phyloP scores from a whole-genome alignment of 2,113 vertebrate species.

The Lophotis ruficrista region DNA sequence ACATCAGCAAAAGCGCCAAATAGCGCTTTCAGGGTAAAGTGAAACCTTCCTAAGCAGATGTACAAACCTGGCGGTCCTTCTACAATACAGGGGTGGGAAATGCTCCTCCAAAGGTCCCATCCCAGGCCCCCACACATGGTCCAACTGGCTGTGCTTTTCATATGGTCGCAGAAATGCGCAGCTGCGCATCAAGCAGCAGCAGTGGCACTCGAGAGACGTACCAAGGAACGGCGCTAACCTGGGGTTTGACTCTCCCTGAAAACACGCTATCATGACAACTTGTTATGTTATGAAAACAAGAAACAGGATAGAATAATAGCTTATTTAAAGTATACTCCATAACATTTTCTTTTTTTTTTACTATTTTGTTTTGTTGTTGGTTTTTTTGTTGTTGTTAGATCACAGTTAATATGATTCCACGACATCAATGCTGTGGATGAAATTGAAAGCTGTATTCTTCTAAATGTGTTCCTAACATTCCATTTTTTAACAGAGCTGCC shows the following conservation, averaged over 20 bases:
- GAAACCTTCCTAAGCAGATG: rapidly evolving
- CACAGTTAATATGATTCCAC: constrained; percentile 63
- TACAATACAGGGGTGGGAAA: neutral
- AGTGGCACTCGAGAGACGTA: rapidly evolving
- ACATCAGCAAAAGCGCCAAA: neutral
- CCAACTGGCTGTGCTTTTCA: rapidly evolving
- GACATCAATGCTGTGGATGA: constrained; percentile 35
- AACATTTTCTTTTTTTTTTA: neutral
- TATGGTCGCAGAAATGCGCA: rapidly evolving
- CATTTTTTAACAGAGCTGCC: constrained; percentile 67
- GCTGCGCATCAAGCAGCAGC: rapidly evolving
- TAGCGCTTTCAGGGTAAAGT: neutral
- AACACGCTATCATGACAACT: neutral
- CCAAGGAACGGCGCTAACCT: neutral
- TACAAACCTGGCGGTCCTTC: neutral
- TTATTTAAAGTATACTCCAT: constrained; percentile 19
- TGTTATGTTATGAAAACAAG: neutral
- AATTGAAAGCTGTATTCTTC: constrained; percentile 68
- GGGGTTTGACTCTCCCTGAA: neutral
- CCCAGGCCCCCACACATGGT: neutral
- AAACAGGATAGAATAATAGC: constrained; percentile 1
- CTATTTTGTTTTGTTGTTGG: neutral
- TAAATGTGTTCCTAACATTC: constrained; percentile 65
- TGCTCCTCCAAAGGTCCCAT: neutral
- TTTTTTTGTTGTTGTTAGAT: neutral